Evolutionary conservation across 2,888 invertebrate species (phyloP).

Genomic region (Tachina fera): DNA sequence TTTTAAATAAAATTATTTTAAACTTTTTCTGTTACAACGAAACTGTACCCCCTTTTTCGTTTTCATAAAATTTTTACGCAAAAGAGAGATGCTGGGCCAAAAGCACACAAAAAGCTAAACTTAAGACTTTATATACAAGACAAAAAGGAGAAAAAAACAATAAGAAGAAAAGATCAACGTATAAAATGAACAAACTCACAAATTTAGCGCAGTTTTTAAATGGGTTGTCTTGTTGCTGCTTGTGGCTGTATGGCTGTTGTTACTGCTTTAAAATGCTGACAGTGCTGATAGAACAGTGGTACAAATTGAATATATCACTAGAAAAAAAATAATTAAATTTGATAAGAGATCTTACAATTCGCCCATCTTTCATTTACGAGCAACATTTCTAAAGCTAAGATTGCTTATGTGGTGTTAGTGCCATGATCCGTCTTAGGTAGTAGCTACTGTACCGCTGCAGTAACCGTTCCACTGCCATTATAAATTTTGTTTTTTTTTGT

Average conservation of each 20-base stretch:
- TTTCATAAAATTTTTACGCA: slow-evolving; percentile 65
- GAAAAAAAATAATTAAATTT: neutral
- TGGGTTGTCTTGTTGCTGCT: slow-evolving; percentile 61
- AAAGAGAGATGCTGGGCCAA: slow-evolving; percentile 71
- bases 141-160: slow-evolving; percentile 12
- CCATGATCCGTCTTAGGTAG: too few species aligned
- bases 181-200: slow-evolving; percentile 62
- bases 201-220: slow-evolving; percentile 64
- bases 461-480: too few species aligned
- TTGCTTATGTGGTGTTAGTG: too few species aligned
- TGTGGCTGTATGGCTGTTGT: slow-evolving; percentile 37
- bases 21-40: slow-evolving; percentile 78
- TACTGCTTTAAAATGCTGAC: slow-evolving; percentile 35
- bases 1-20: slow-evolving; percentile 42
- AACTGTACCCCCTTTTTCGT: slow-evolving; percentile 78
- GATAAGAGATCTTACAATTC: too few species aligned
- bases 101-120: slow-evolving; percentile 48
- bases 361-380: too few species aligned
- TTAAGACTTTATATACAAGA: slow-evolving; percentile 46
- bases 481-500: too few species aligned
- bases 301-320: neutral
- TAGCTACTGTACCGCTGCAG: too few species aligned
- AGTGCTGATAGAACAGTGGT: slow-evolving; percentile 31
- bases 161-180: slow-evolving; percentile 28
- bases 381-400: too few species aligned